Evolutionary conservation across 2,888 invertebrate species (phyloP).

Genomic region (Ecliptopera silaceata): DNA sequence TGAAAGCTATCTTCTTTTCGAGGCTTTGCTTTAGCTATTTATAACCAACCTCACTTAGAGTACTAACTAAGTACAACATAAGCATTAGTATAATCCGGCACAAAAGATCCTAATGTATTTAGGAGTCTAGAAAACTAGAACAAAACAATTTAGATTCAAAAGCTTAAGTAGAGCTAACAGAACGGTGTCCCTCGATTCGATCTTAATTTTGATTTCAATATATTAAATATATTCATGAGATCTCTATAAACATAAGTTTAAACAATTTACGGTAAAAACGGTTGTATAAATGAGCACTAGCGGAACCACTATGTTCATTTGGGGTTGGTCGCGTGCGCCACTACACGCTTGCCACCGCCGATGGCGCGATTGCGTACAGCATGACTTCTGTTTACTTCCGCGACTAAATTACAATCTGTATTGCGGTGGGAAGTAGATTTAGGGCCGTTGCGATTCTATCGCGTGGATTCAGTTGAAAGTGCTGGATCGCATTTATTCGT

Average conservation of each 20-base stretch:
- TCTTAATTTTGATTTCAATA: too few relatives aligned
- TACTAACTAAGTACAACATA: too few relatives aligned
- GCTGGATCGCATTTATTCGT: conserved; percentile 9
- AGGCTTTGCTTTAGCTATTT: background rate
- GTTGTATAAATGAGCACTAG: conserved; percentile 13
- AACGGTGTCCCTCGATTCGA: too few relatives aligned
- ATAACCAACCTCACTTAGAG: too few relatives aligned
- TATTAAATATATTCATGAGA: too few relatives aligned
- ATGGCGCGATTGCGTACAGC: conserved; percentile 50
- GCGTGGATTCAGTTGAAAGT: conserved; percentile 22
- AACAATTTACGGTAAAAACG: background rate
- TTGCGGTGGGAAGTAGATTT: conserved; percentile 54
- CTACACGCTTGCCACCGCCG: conserved; percentile 37
- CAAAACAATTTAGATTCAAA: too few relatives aligned
- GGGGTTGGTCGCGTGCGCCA: conserved; percentile 24
- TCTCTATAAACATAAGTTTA: background rate
- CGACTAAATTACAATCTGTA: conserved; percentile 65
- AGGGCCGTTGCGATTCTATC: conserved; percentile 40
- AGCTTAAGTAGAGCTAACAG: too few relatives aligned
- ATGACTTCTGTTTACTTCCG: conserved; percentile 69
- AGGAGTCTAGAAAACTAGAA: too few relatives aligned
- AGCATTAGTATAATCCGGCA: too few relatives aligned
- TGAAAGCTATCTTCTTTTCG: background rate
- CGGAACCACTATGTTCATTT: conserved; percentile 24
- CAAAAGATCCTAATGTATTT: too few relatives aligned